Percentiles rank a stretch among this genome's conserved stretches.
phyloP scores from a whole-genome alignment of 2,888 invertebrate species.

The Ectemnius lituratus region DNA sequence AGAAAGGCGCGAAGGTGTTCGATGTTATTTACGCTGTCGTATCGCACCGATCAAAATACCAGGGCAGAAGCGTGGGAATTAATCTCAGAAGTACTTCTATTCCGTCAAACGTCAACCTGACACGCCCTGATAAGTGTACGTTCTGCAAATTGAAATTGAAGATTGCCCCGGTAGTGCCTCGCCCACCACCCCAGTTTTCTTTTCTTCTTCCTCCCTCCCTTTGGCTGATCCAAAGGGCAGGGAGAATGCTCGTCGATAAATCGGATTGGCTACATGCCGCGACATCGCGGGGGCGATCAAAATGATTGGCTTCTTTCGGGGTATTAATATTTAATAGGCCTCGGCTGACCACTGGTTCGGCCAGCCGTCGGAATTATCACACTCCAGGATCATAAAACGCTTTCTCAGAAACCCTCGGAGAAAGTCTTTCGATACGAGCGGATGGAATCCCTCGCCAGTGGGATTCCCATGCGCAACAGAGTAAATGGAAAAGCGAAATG shows the following conservation, averaged over 20 bases:
- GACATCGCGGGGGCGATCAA: slow-evolving; percentile 4
- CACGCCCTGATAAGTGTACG: slow-evolving; percentile 58
- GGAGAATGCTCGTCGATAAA: slow-evolving; percentile 1
- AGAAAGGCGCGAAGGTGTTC: slow-evolving; percentile 55
- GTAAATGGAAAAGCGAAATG: too few relatives aligned
- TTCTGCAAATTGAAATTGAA: slow-evolving; percentile 60
- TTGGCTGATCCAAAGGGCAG: neutral
- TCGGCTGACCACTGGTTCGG: neutral
- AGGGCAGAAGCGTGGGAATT: slow-evolving; percentile 46
- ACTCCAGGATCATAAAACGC: too few relatives aligned
- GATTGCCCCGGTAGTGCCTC: slow-evolving; percentile 33
- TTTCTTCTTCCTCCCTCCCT: neutral
- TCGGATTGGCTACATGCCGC: slow-evolving; percentile 4
- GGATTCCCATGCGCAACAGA: too few relatives aligned
- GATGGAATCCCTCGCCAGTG: too few relatives aligned
- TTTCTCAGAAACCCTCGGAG: too few relatives aligned
- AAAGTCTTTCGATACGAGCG: too few relatives aligned
- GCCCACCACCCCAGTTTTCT: slow-evolving; percentile 3
- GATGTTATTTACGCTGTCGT: slow-evolving; percentile 63
- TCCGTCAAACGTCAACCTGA: slow-evolving; percentile 59
- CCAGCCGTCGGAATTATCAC: neutral
- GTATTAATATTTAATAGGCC: slow-evolving; percentile 9
- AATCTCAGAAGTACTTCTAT: slow-evolving; percentile 60
- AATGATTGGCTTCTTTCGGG: slow-evolving; percentile 7
- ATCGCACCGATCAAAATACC: slow-evolving; percentile 58